phyloP scores from a whole-genome alignment of 2,888 invertebrate genomes.

The Aleiodes leptofemur region DNA sequence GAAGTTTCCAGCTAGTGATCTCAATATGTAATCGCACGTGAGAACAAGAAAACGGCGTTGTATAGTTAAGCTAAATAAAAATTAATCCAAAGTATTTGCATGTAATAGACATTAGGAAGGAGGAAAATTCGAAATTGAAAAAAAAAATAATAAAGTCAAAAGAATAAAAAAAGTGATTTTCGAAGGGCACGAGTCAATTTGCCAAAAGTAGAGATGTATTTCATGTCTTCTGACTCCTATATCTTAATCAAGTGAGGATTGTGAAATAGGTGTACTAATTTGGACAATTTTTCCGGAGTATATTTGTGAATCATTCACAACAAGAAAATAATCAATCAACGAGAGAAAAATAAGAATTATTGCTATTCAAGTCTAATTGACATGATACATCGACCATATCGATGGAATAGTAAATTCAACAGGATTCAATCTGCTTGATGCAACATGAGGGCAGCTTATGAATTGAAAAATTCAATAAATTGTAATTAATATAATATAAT shows the following conservation, averaged over 20 bases:
- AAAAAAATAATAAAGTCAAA: constrained; percentile 41
- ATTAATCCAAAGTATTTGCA: constrained; percentile 45
- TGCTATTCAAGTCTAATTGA: constrained; percentile 34
- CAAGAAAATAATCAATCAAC: constrained; percentile 2
- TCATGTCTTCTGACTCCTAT: constrained; percentile 10
- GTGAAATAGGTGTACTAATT: constrained; percentile 8
- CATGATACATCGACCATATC: constrained; percentile 32
- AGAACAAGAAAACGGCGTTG: constrained; percentile 57
- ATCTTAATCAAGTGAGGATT: constrained; percentile 9
- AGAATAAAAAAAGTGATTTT: constrained; percentile 40
- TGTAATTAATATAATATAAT: neutral
- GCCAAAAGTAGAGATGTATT: constrained; percentile 19
- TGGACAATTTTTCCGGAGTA: constrained; percentile 4
- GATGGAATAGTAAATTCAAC: constrained; percentile 12
- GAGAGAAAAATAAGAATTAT: constrained; percentile 23
- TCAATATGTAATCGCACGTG: constrained; percentile 64
- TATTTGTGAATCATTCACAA: constrained; percentile 7
- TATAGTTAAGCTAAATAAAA: constrained; percentile 51
- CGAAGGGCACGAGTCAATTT: constrained; percentile 27
- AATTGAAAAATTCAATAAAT: constrained; percentile 14
- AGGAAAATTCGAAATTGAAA: constrained; percentile 40
- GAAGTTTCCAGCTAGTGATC: constrained; percentile 71
- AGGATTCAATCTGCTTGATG: constrained; percentile 14
- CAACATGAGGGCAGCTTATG: neutral
- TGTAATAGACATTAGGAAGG: constrained; percentile 48